These are phyloP conservation scores for Sebastes glaucus DNA, from an alignment of 2,797 vertebrate genomes.

Conservation along the genomic window DNA sequence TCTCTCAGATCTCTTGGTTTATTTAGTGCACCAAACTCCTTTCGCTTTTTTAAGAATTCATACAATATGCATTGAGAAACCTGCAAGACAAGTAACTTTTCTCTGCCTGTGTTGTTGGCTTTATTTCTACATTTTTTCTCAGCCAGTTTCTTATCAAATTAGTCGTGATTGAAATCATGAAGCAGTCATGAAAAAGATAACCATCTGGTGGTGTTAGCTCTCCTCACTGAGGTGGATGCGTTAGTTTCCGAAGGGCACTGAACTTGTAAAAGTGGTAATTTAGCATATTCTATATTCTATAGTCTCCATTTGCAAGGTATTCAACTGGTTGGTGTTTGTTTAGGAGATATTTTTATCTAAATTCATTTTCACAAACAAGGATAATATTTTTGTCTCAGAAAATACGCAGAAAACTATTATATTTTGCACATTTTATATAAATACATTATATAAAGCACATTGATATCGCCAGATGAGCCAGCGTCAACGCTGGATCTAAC, in stretches of 20 bases:
- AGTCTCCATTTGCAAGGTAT: not conserved
- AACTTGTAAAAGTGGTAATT: not conserved
- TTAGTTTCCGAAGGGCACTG: not conserved
- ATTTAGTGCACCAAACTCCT: slow-evolving; percentile 32
- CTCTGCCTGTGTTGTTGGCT: not conserved
- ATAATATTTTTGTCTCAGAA: not conserved
- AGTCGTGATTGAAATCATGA: not conserved
- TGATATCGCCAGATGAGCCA: too few relatives aligned
- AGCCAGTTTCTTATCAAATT: not conserved
- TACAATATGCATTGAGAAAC: slow-evolving; percentile 37
- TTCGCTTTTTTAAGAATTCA: slow-evolving; percentile 32
- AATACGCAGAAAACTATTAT: not conserved
- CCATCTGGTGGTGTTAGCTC: not conserved
- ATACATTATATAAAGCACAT: too few relatives aligned
- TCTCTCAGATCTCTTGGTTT: slow-evolving; percentile 22
- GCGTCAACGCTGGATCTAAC: too few relatives aligned
- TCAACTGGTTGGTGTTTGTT: not conserved
- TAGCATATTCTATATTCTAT: not conserved
- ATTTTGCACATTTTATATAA: too few relatives aligned
- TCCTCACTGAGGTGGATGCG: not conserved
- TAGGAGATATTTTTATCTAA: not conserved
- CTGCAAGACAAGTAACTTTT: not conserved
- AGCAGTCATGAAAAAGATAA: not conserved
- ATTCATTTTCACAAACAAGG: not conserved
- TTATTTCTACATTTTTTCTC: not conserved